Conservation (phyloP, 35 echinoderm and acorn worm genomes). For the Anneissia japonica region DNA sequence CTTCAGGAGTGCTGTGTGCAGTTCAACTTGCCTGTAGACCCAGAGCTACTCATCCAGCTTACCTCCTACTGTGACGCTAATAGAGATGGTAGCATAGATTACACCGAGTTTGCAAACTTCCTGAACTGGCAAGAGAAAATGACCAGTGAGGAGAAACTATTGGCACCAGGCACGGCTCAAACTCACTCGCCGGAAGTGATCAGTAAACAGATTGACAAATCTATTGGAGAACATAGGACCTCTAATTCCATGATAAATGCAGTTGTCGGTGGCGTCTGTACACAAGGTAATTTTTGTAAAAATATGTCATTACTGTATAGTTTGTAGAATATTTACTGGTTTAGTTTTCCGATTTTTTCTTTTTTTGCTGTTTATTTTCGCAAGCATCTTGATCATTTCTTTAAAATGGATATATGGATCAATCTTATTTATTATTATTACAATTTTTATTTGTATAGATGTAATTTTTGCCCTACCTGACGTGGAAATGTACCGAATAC, state of each 20-base stretch:
- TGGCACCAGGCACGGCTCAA: not conserved
- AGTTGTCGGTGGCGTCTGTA: constrained; percentile 80
- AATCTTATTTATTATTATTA: too few species aligned
- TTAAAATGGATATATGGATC: too few species aligned
- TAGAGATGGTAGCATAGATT: constrained; percentile 62
- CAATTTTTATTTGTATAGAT: too few species aligned
- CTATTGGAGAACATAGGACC: constrained; percentile 78
- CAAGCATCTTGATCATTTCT: too few species aligned
- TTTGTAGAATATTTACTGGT: not conserved
- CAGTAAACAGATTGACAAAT: constrained; percentile 85
- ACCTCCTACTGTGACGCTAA: constrained; percentile 70
- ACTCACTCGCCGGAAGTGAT: constrained; percentile 34
- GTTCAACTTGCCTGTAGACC: constrained; percentile 89
- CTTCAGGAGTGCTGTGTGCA: constrained; percentile 80
- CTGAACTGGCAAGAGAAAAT: constrained; percentile 99
- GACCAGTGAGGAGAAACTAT: constrained; percentile 40
- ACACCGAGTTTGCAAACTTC: constrained; percentile 93
- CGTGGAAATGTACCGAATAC: too few species aligned
- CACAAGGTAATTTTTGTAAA: constrained; percentile 57
- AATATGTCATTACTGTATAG: not conserved
- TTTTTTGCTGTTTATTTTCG: too few species aligned
- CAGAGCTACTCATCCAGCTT: constrained; percentile 69
- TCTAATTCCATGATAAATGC: constrained; percentile 78
- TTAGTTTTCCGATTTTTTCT: not conserved
- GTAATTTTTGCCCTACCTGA: too few species aligned